These are phyloP conservation scores for Arctopsyche grandis DNA, from an alignment of 1,140 invertebrate genomes.

Conservation along the genomic window DNA sequence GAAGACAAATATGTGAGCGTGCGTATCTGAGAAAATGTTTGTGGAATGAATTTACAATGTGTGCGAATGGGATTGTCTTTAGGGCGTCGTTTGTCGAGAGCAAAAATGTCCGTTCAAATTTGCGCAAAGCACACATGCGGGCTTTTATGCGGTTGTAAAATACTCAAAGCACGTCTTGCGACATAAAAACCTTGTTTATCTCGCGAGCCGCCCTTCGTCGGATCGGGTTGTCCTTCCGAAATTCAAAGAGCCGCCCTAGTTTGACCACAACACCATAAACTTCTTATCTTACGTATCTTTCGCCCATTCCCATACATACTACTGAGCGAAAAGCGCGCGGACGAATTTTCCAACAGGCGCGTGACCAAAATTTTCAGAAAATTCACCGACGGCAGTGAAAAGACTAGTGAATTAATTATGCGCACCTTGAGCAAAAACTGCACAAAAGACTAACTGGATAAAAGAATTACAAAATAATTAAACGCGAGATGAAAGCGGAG, in stretches of 20 bases:
- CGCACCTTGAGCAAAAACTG: no score
- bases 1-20: no score
- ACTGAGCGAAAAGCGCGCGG: no score
- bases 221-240: background rate
- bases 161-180: constrained; percentile 4
- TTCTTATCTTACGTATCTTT: background rate
- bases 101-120: constrained; percentile 18
- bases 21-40: background rate
- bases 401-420: no score
- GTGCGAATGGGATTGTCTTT: background rate
- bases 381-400: no score
- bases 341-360: no score
- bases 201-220: background rate
- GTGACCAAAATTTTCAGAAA: no score
- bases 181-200: background rate
- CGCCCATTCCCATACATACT: background rate
- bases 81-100: background rate
- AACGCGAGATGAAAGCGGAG: constrained; percentile 7
- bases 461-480: background rate
- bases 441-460: no score
- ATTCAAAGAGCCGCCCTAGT: background rate
- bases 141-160: constrained; percentile 14
- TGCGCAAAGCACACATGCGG: constrained; percentile 11
- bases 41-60: background rate
- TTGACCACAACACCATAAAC: background rate